Conservation (phyloP, 2,888 invertebrate species). For the Rutpela maculata region DNA sequence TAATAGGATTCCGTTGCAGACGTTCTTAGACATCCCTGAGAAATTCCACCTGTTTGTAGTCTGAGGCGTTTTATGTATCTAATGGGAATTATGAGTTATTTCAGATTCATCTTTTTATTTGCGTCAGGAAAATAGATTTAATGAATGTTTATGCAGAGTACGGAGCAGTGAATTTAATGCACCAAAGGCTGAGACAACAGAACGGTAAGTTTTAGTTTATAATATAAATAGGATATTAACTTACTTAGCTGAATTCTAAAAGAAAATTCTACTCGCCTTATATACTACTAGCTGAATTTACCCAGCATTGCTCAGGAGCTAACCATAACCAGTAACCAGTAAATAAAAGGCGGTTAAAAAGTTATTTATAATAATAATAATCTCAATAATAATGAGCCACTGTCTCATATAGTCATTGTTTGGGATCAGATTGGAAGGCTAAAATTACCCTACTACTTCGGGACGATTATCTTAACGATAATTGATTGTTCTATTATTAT, state of each 20-base stretch:
- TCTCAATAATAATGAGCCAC: no score
- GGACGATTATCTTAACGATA: no score
- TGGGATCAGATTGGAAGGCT: no score
- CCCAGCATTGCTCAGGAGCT: no score
- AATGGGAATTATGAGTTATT: slow-evolving; percentile 2
- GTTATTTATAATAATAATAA: no score
- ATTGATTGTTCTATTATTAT: no score
- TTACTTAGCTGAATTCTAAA: background rate
- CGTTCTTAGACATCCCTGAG: background rate
- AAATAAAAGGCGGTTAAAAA: no score
- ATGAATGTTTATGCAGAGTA: background rate
- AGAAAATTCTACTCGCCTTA: background rate
- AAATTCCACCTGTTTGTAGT: background rate
- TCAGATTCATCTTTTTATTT: background rate
- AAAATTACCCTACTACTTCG: no score
- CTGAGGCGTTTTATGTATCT: slow-evolving; percentile 1
- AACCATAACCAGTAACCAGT: no score
- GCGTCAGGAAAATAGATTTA: background rate
- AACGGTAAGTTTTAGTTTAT: background rate
- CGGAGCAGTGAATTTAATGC: background rate
- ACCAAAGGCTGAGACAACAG: background rate
- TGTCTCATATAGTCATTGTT: no score
- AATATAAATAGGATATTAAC: background rate
- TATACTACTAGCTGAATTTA: no score
- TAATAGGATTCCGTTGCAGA: background rate